A percentile compares a stretch with the other conserved stretches of the same genome.
These are phyloP conservation scores for Phalacrocorax brasilianus DNA, from an alignment of 2,113 vertebrate genomes.

Conservation along the genomic window DNA sequence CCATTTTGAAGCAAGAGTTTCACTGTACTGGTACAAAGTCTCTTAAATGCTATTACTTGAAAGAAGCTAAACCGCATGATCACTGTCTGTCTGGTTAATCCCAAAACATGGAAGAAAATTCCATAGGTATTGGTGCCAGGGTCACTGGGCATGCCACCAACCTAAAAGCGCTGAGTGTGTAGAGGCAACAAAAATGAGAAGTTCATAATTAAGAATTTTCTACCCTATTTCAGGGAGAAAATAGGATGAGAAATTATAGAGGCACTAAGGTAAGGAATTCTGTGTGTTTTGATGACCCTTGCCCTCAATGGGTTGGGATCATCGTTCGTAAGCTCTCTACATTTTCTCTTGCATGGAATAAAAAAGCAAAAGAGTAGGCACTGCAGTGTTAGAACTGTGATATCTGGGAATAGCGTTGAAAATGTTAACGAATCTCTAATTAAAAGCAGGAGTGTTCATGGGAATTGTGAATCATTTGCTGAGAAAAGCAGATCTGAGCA, in stretches of 20 bases:
- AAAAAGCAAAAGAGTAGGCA: neutral
- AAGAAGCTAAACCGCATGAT: neutral
- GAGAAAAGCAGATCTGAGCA: conserved; percentile 14
- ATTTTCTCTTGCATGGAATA: neutral
- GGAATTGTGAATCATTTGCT: conserved; percentile 38
- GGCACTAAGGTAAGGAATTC: neutral
- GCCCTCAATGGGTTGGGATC: neutral
- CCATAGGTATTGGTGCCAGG: neutral
- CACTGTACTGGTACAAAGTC: neutral
- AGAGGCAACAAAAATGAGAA: neutral
- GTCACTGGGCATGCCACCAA: neutral
- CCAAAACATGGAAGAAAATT: neutral
- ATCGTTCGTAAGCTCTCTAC: neutral
- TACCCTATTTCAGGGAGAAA: neutral
- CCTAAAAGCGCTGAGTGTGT: neutral
- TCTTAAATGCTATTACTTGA: neutral
- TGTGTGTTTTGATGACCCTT: neutral
- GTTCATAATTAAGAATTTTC: neutral
- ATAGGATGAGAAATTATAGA: neutral
- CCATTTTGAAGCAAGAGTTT: neutral
- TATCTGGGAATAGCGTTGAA: conserved; percentile 31
- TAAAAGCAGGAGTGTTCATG: conserved; percentile 31
- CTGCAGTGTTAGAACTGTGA: neutral
- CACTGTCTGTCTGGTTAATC: neutral
- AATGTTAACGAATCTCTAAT: conserved; percentile 1